These are phyloP conservation scores for Melinaea menophilus DNA, from an alignment of 2,888 invertebrate species.

Conservation along the genomic window DNA sequence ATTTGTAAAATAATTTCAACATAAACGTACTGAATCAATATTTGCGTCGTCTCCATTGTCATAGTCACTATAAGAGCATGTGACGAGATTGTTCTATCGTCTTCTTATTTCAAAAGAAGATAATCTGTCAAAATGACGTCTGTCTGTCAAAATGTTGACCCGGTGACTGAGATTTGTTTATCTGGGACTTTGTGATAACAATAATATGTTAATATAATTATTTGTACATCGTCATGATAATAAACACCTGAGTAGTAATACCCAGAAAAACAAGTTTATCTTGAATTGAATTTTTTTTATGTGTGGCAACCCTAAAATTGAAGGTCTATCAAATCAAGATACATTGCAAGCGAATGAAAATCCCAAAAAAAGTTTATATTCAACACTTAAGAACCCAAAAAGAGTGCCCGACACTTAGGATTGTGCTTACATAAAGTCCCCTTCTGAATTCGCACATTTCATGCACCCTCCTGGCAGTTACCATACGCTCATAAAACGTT, in stretches of 20 bases:
- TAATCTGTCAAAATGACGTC: too few relatives aligned
- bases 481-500: slow-evolving; percentile 33
- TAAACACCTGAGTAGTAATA: background rate
- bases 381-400: slow-evolving; percentile 22
- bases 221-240: too few relatives aligned
- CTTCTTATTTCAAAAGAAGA: too few relatives aligned
- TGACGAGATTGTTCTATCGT: too few relatives aligned
- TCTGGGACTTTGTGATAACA: too few relatives aligned
- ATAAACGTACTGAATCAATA: too few relatives aligned
- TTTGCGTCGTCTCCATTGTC: too few relatives aligned
- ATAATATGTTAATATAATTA: too few relatives aligned
- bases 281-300: background rate
- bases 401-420: slow-evolving; percentile 27
- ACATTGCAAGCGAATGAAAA: background rate
- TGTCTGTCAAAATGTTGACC: too few relatives aligned
- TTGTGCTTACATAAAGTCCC: slow-evolving; percentile 23
- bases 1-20: background rate
- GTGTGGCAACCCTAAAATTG: background rate
- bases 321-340: slow-evolving; percentile 4
- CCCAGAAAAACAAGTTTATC: background rate
- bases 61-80: too few relatives aligned
- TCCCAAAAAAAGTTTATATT: slow-evolving; percentile 16
- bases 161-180: too few relatives aligned
- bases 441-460: slow-evolving; percentile 25
- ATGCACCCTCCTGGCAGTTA: slow-evolving; percentile 25